These are phyloP conservation scores for Cyanoliseus patagonus DNA, from an alignment of 2,113 vertebrate species.

Conservation along the genomic window DNA sequence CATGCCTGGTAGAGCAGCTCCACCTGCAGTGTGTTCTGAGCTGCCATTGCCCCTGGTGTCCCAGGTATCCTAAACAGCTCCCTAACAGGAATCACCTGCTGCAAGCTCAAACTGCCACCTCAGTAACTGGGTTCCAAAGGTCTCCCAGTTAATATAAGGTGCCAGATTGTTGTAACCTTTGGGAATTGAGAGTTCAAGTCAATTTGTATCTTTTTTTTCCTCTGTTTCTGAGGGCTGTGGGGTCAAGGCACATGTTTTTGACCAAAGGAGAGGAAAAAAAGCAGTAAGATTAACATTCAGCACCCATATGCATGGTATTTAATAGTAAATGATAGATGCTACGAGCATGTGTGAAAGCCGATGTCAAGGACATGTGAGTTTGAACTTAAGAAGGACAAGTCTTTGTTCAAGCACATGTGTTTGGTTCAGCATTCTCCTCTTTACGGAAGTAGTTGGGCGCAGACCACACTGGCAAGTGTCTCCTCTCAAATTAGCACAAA, in stretches of 20 bases:
- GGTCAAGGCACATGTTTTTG: not conserved
- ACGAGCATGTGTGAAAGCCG: not conserved
- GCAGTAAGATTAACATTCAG: not conserved
- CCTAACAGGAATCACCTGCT: not conserved
- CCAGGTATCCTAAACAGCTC: not conserved
- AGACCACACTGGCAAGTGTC: not conserved
- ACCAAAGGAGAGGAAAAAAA: not conserved
- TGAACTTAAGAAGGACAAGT: constrained; percentile 8
- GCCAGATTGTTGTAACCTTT: not conserved
- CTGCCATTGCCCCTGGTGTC: not conserved
- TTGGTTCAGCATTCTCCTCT: not conserved
- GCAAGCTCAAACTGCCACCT: not conserved
- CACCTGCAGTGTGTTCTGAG: not conserved
- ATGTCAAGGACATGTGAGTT: constrained; percentile 36
- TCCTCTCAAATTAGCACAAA: not conserved
- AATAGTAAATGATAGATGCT: not conserved
- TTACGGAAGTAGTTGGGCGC: not conserved
- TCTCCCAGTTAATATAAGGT: not conserved
- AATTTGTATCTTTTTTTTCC: not conserved
- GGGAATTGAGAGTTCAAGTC: not conserved
- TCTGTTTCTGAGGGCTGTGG: not conserved
- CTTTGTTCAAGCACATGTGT: constrained; percentile 3
- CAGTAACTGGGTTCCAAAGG: not conserved
- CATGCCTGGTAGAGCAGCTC: not conserved
- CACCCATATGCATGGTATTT: not conserved